Percentiles rank a stretch among this genome's conserved stretches.
phyloP scores from a whole-genome alignment of 2,113 vertebrate species.

The Potamarius usumacintae region DNA sequence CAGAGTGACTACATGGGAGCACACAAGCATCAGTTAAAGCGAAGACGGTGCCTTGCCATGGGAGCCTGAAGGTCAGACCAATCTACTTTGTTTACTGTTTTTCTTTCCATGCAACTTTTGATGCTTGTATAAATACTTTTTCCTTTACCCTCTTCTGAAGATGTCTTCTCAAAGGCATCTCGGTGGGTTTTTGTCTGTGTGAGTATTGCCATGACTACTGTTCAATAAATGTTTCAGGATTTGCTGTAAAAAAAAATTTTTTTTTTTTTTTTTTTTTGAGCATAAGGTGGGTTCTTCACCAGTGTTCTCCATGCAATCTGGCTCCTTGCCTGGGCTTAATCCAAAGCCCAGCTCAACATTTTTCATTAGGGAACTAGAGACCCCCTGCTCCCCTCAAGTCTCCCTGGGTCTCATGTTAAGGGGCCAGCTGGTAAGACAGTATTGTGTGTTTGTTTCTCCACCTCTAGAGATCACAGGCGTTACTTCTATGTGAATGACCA shows the following conservation, averaged over 20 bases:
- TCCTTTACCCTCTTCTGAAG: slow-evolving; percentile 56
- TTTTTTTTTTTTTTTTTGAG: slow-evolving; percentile 62
- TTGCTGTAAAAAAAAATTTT: slow-evolving; percentile 33
- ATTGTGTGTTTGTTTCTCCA: slow-evolving; percentile 90
- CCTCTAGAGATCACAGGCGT: slow-evolving; percentile 98
- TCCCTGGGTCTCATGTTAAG: slow-evolving; percentile 64
- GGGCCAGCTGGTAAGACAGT: slow-evolving; percentile 64
- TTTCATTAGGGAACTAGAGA: slow-evolving; percentile 58
- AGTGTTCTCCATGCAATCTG: slow-evolving; percentile 67
- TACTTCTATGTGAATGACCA: slow-evolving; percentile 99
- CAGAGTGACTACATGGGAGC: slow-evolving; percentile 70
- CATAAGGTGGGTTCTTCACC: slow-evolving; percentile 75
- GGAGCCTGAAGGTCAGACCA: slow-evolving; percentile 99
- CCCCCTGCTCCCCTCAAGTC: slow-evolving; percentile 55
- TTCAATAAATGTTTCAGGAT: slow-evolving; percentile 53
- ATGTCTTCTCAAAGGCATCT: slow-evolving; percentile 59
- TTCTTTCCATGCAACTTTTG: slow-evolving; percentile 83
- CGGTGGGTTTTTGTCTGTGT: slow-evolving; percentile 57
- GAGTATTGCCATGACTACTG: slow-evolving; percentile 55
- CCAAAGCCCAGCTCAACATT: slow-evolving; percentile 63
- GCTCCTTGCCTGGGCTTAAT: slow-evolving; percentile 62
- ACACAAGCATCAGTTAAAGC: slow-evolving; percentile 81
- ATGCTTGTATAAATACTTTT: slow-evolving; percentile 49
- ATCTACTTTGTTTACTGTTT: slow-evolving; percentile 89
- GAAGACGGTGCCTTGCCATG: slow-evolving; percentile 89